Conservation (phyloP, 2,888 invertebrate genomes). For the Acronicta leporina region DNA sequence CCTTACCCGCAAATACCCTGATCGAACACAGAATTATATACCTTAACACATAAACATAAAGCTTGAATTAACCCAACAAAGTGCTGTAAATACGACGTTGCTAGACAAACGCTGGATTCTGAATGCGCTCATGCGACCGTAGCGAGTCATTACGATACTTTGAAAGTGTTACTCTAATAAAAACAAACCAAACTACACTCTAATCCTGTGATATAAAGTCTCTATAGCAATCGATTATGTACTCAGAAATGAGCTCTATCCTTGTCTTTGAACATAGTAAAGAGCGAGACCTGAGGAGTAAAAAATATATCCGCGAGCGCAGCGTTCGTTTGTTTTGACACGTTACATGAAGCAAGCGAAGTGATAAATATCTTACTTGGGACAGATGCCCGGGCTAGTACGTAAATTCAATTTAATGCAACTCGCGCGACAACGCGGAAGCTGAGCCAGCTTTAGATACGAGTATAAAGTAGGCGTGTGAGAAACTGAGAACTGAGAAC, state of each 20-base stretch:
- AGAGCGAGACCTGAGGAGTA: slow-evolving; percentile 68
- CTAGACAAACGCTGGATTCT: slow-evolving; percentile 63
- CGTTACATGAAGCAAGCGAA: slow-evolving; percentile 75
- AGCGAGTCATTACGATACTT: slow-evolving; percentile 86
- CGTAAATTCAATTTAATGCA: slow-evolving; percentile 71
- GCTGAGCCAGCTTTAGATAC: slow-evolving; percentile 57
- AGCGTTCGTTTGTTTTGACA: slow-evolving; percentile 82
- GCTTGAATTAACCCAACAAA: slow-evolving; percentile 50
- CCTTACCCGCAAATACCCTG: slow-evolving; percentile 65
- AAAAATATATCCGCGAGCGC: slow-evolving; percentile 81
- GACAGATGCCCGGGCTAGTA: slow-evolving; percentile 71
- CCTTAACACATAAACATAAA: slow-evolving; percentile 61
- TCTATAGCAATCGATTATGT: slow-evolving; percentile 64
- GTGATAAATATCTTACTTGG: slow-evolving; percentile 82
- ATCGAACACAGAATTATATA: slow-evolving; percentile 56
- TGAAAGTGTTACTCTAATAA: slow-evolving; percentile 75
- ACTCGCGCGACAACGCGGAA: slow-evolving; percentile 74
- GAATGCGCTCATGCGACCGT: slow-evolving; percentile 88
- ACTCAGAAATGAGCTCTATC: slow-evolving; percentile 62
- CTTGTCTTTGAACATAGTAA: slow-evolving; percentile 66
- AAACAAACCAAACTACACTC: slow-evolving; percentile 76
- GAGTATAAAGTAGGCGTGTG: slow-evolving; percentile 71
- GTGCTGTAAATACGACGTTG: slow-evolving; percentile 67
- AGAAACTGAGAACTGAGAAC: slow-evolving; percentile 69
- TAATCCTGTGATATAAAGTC: slow-evolving; percentile 75